phyloP scores from a whole-genome alignment of 2,888 invertebrate species.

The Meteorus cinctellus region DNA sequence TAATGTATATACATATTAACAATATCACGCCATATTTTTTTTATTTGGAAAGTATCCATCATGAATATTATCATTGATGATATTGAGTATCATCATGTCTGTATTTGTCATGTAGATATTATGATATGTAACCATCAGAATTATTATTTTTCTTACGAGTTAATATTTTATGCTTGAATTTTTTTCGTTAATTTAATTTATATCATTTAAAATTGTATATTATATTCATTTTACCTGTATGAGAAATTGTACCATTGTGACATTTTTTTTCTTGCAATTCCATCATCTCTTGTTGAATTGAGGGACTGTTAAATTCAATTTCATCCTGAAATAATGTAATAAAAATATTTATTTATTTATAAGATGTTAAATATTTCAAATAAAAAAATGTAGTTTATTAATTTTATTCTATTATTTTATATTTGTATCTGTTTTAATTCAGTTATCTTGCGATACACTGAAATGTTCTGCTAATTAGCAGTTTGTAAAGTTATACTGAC shows the following conservation, averaged over 20 bases:
- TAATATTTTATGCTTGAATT: conserved; percentile 3
- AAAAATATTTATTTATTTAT: no score
- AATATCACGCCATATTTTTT: background rate
- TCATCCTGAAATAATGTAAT: conserved; percentile 57
- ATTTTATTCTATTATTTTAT: no score
- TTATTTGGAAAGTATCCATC: conserved; percentile 1
- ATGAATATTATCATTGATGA: background rate
- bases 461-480: no score
- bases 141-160: background rate
- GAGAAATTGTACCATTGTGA: conserved; percentile 55
- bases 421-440: no score
- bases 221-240: conserved; percentile 51
- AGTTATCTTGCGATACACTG: no score
- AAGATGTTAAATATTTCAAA: no score
- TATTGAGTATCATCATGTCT: background rate
- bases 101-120: conserved; percentile 1
- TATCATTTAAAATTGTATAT: background rate
- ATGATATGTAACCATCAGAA: background rate
- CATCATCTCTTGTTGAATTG: conserved; percentile 61
- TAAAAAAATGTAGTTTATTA: no score
- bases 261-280: conserved; percentile 59
- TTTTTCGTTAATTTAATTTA: background rate
- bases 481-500: no score
- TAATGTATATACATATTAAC: background rate
- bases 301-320: conserved; percentile 61